Evolutionary conservation across 2,888 invertebrate genomes (phyloP).

Genomic region (Temnothorax ravouxi): DNA sequence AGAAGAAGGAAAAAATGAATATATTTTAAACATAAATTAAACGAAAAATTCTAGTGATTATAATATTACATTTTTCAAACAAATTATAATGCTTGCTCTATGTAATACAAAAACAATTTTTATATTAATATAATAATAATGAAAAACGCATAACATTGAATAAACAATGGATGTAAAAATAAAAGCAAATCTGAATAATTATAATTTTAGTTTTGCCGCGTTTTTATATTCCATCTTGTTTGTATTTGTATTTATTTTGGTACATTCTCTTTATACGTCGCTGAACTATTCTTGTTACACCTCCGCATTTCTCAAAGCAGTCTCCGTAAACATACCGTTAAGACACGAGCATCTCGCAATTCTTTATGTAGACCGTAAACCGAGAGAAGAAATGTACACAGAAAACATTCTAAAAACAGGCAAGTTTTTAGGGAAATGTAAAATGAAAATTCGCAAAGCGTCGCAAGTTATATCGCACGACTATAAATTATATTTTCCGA

Average conservation of each 20-base stretch:
- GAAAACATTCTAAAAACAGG: neutral
- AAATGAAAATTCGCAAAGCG: conserved; percentile 8
- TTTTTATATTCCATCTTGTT: neutral
- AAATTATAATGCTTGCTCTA: neutral
- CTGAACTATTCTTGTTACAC: neutral
- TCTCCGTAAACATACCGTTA: conserved; percentile 15
- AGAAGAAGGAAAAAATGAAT: neutral
- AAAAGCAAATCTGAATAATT: neutral
- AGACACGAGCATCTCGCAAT: conserved; percentile 15
- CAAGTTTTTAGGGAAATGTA: neutral
- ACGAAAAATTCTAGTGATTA: neutral
- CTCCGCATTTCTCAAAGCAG: conserved; percentile 5
- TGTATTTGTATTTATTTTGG: neutral
- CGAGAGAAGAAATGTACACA: neutral
- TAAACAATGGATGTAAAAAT: neutral
- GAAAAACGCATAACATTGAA: neutral
- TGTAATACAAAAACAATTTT: neutral
- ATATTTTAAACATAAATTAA: neutral
- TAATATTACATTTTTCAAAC: neutral
- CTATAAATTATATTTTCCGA: conserved; percentile 44
- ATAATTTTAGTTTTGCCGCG: neutral
- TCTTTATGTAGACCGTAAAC: conserved; percentile 16
- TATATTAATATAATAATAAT: neutral
- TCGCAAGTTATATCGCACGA: neutral
- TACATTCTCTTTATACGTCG: neutral